Evolutionary conservation across 2,888 invertebrate genomes (phyloP).

Genomic region (Iphiclides podalirius): DNA sequence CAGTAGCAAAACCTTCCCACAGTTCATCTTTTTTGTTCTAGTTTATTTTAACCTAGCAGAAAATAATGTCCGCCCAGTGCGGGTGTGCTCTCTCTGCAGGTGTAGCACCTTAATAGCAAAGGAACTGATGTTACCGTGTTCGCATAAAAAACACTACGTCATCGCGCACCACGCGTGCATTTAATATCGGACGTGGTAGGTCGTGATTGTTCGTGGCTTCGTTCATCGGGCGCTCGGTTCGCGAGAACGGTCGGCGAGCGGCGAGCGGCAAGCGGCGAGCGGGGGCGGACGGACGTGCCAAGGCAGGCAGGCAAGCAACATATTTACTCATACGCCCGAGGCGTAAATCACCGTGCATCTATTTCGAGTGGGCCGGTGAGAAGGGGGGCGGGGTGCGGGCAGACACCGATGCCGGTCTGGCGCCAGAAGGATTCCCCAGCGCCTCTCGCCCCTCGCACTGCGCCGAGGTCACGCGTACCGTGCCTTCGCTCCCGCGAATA

Average conservation of each 20-base stretch:
- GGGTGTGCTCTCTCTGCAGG: constrained; percentile 11
- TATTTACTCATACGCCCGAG: constrained; percentile 76
- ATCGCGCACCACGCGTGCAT: constrained; percentile 33
- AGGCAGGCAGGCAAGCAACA: constrained; percentile 73
- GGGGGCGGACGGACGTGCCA: constrained; percentile 71
- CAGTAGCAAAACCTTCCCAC: constrained; percentile 13
- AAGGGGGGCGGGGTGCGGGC: constrained; percentile 59
- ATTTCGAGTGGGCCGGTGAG: constrained; percentile 68
- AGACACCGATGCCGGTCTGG: constrained; percentile 78
- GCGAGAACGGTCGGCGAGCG: constrained; percentile 36
- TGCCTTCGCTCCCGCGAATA: constrained; percentile 30
- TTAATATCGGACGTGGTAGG: constrained; percentile 32
- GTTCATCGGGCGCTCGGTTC: constrained; percentile 35
- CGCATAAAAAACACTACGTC: constrained; percentile 35
- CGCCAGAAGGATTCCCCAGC: constrained; percentile 81
- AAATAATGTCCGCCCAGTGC: constrained; percentile 11
- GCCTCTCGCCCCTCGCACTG: constrained; percentile 55
- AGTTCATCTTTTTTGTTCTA: constrained; percentile 7
- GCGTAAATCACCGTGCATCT: constrained; percentile 79
- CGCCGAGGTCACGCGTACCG: constrained; percentile 46
- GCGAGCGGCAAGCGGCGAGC: constrained; percentile 56
- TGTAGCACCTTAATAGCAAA: constrained; percentile 31
- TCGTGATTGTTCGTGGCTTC: constrained; percentile 27
- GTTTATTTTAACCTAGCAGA: neutral
- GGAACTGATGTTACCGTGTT: constrained; percentile 31